Evolutionary conservation across 2,888 invertebrate genomes (phyloP), one percentile per base, ranked within the genome.

Genomic region (Amblyjoppa proteus): DNA sequence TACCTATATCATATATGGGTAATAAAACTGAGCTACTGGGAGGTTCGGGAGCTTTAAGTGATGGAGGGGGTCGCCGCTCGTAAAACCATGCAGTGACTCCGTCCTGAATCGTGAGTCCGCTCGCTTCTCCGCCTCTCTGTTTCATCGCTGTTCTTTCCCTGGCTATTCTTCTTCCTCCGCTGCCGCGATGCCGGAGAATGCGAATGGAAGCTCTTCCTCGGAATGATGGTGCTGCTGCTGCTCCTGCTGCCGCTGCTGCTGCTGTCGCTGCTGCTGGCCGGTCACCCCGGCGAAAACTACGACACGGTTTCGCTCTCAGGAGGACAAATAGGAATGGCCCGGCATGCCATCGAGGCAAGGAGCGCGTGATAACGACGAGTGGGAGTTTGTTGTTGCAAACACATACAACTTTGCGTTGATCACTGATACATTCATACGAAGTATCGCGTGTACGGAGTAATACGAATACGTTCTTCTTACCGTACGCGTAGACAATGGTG

Each of bases 221-320:
- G 74, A 53, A 51, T 79, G 78, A 78, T 16, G 31, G 16, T 79
- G 56, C 81, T 68, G 81, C 58, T 74, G 51, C 53, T 56, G 56
- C 38, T 58, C 45, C 45, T 20, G 78, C 34, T 56, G 56, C 45
- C 13, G 77, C 56, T 41, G 56, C 45, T 20, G 77, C 56, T 41
- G 70, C 61, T 38, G 79, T 25, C 49, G 87, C 82, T 84, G 85
- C 66, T 82, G 84, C 75, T 83, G 87, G 83, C 90, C 58, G 91
- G 91, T 91, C 91, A 90, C 90, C 89, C 86, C 81, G 85, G 89
- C 91, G 90, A 92, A 92, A 92, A 90, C 91, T 90, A 88, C 90
- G 89, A 93, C 93, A 93, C 87, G 93, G 90, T 92, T 93, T 93
- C 87, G 91, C 93, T 93, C 91, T 93, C 92, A 93, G 91, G 90